Conservation (phyloP, 2,113 vertebrate species). For the Macquaria australasica region DNA sequence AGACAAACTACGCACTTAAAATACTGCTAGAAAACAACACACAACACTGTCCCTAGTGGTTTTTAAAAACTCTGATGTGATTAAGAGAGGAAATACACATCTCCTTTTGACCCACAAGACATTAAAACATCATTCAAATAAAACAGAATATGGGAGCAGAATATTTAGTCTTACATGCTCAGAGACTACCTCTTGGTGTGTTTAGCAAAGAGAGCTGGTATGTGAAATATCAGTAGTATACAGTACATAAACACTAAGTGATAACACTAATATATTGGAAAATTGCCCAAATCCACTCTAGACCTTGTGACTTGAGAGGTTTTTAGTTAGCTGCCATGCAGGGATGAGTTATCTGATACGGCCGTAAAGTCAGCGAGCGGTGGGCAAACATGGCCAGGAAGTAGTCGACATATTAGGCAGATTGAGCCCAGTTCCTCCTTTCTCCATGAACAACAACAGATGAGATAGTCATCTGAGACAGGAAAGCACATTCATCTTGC, state of each 20-base stretch:
- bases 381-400: constrained; percentile 53
- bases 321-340: constrained; percentile 3
- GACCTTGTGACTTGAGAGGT: background rate
- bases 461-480: constrained; percentile 73
- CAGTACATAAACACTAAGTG: background rate
- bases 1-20: constrained; percentile 3
- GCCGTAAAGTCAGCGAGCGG: constrained; percentile 23
- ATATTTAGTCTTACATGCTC: background rate
- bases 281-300: background rate
- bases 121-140: background rate
- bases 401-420: constrained; percentile 27
- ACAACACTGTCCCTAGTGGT: background rate
- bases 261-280: background rate
- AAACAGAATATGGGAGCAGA: background rate
- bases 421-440: constrained; percentile 58
- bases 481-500: constrained; percentile 75
- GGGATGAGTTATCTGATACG: constrained; percentile 30
- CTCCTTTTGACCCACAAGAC: background rate
- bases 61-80: background rate
- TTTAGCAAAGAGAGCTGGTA: no score
- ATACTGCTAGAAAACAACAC: background rate
- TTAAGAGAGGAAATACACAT: background rate
- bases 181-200: background rate
- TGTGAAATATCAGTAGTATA: background rate
- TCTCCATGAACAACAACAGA: constrained; percentile 61